Evolutionary conservation across 2,888 invertebrate species (phyloP).

Genomic region (Apodemia hepburni): DNA sequence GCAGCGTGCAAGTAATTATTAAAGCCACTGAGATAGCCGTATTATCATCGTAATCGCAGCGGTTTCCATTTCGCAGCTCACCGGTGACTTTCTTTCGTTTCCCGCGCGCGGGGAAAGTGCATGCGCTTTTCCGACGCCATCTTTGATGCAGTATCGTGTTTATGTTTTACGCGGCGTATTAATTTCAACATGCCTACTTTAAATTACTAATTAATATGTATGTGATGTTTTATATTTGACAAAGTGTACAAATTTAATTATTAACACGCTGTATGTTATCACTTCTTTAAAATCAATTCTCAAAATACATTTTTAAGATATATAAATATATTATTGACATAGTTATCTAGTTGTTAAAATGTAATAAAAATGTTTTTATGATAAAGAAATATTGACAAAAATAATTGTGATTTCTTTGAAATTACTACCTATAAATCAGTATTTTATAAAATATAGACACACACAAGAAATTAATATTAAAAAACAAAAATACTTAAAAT

Average conservation of each 20-base stretch:
- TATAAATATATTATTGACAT: background rate
- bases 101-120: constrained; percentile 75
- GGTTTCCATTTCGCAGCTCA: constrained; percentile 73
- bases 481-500: too few relatives aligned
- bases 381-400: constrained; percentile 13
- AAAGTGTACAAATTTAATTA: too few relatives aligned
- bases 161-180: background rate
- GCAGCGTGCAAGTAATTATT: constrained; percentile 40
- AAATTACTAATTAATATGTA: background rate
- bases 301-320: too few relatives aligned
- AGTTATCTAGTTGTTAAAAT: background rate
- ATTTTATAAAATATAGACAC: too few relatives aligned
- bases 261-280: too few relatives aligned
- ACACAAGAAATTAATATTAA: too few relatives aligned
- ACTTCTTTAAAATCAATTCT: too few relatives aligned
- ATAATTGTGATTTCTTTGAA: too few relatives aligned
- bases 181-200: background rate
- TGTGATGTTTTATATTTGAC: too few relatives aligned
- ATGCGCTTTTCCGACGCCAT: constrained; percentile 77
- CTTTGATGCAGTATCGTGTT: constrained; percentile 42
- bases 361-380: background rate
- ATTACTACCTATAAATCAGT: too few relatives aligned
- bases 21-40: constrained; percentile 48
- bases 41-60: constrained; percentile 66
- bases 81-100: constrained; percentile 72